Base-by-base conservation (phyloP, 2,797 vertebrate genomes). In the Gymnoscopelus microlampas region DNA sequence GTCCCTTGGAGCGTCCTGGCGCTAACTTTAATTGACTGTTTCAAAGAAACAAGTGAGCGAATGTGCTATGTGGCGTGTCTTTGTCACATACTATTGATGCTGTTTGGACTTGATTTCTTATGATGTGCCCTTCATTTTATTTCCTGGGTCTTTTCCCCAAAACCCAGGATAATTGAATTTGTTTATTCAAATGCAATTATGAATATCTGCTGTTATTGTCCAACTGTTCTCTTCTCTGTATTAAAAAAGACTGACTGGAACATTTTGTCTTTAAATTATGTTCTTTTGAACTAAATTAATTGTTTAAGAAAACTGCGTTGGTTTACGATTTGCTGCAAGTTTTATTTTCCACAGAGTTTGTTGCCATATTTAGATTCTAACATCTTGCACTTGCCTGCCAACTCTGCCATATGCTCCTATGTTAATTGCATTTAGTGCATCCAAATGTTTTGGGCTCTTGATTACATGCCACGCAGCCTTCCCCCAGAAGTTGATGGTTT, bases 361-460 rank as follows among this genome's bases (percentile, higher is more conserved):
- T 5, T 65, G 50, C 75, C 50, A 3, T 66, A 75, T 76, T 78
- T 77, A 75, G 53, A 78, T 63, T 60, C 51, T 71, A 58, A 63
- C 44, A 63, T 68, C 55, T 60, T 63, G 48, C 24, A 53, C 29
- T 62, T 51, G n/a, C 51, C 68, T 88, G 85, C 81, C 82, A 87
- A 50, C 65, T 60, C 66, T 80, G 76, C 85, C 88, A 86, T 85
- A 83, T 85, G 87, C 76, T 68, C 58, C 77, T 13, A 55, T 78
- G 68, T 80, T 85, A 87, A 89, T 88, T 81, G 61, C 15, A 39
- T 71, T 44, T 64, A 51, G n/a, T 44, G 69, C 29, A 10, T 60
- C 26, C 49, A 53, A 64, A 26, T 51, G 24, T 39, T 47, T 65
- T 59, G 75, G 71, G 78, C 73, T 71, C 77, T 83, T 81, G 78